Percentiles rank a stretch among this genome's conserved stretches.
These are phyloP conservation scores for Empidonax traillii DNA, from an alignment of 2,113 vertebrate species.

Conservation along the genomic window DNA sequence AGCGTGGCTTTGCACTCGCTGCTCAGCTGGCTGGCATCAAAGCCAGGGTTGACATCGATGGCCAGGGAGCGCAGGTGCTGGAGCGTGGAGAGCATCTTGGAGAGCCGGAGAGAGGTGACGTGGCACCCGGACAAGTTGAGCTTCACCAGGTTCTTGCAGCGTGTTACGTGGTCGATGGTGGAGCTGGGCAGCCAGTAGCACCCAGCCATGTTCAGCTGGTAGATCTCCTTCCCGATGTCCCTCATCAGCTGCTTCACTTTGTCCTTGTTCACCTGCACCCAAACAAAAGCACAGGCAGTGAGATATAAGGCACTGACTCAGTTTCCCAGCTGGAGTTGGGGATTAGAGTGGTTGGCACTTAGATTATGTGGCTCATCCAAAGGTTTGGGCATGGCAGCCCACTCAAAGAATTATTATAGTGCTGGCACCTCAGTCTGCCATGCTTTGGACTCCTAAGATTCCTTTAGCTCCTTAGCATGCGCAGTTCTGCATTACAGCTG, in stretches of 20 bases:
- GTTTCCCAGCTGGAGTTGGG: neutral
- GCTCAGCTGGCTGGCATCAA: conserved; percentile 86
- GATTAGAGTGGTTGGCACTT: neutral
- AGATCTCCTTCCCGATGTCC: conserved; percentile 82
- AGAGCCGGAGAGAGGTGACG: conserved; percentile 86
- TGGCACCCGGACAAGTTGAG: conserved; percentile 91
- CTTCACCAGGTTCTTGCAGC: conserved; percentile 85
- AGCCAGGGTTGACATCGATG: conserved; percentile 86
- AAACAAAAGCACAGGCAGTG: neutral
- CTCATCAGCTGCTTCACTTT: conserved; percentile 81
- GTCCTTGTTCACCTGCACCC: conserved; percentile 81
- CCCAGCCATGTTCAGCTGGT: conserved; percentile 88
- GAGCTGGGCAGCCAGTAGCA: conserved; percentile 91
- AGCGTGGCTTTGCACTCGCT: conserved; percentile 88
- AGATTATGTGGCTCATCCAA: neutral
- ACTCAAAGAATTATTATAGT: neutral
- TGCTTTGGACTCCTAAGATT: neutral
- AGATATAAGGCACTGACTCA: neutral
- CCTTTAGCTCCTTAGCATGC: neutral
- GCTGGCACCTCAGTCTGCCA: neutral
- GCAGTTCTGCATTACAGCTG: neutral
- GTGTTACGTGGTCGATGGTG: conserved; percentile 81
- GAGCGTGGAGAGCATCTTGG: conserved; percentile 86
- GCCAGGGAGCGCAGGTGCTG: conserved; percentile 84
- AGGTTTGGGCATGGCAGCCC: neutral